Evolutionary conservation across 1,140 invertebrate genomes (phyloP), one percentile per base, ranked within the genome.

Genomic region (Monochamus saltuarius): DNA sequence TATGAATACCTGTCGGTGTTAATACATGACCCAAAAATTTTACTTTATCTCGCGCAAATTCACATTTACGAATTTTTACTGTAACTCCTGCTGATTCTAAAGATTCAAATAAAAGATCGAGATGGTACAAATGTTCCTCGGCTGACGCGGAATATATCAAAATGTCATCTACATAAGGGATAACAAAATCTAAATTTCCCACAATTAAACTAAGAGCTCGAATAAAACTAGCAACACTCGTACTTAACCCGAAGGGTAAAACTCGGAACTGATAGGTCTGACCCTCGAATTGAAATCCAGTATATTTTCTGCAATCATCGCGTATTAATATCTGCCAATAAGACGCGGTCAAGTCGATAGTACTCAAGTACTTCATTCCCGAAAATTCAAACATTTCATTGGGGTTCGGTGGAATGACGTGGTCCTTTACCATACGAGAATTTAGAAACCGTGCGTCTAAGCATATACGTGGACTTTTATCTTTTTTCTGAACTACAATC

Each of bases 91-190:
- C 45, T 10, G 7, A 19, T 19, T 19, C 17, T 7, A 47, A 19
- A 11, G 4, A 19, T 6, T 47, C 17, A 22, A 47, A 47, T 47
- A 47, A 19, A 19, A 19, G 14, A 29, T 29, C 45, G 16, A 47
- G 17, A 47, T 47, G 22, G 6, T 29, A 6, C 6, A 29, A 29
- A 29, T 29, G 22, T 29, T 29, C 22, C 6, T 29, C 6, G 7
- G 29, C 17, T 0, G 13, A 19, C 16, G 10, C 17, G 11, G 45
- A n/a, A 47, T 16, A 19, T n/a, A 47, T 19, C 29, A 47, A 10
- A 74, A 65, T 7, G 16, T 37, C 50, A 13, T 52, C 50, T n/a
- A 52, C 50, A 52, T 52, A 52, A 10, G 35, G 19, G 11, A n/a
- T 34, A 13, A 11, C 35, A 29, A 29, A 37, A 22, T 10, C 22